Base-by-base conservation (phyloP, 2,113 vertebrate species). In the zebrafish (Danio rerio) region DNA sequence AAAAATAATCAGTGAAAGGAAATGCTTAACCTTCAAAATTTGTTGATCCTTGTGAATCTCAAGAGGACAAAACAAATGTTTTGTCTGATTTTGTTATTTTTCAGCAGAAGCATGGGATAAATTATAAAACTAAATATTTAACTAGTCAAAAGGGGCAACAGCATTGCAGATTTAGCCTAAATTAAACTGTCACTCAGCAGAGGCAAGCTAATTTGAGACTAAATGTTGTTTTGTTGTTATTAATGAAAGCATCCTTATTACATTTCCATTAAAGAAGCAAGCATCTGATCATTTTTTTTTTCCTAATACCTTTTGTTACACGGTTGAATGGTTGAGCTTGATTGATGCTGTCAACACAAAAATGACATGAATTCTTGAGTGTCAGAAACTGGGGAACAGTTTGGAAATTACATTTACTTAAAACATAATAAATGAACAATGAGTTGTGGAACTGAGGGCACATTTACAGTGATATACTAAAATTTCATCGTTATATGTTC, bases 251-350 rank as follows among this genome's bases (percentile, higher is more conserved):
- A 15, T 71, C 4, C 20, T 21, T 62, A 21, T 62, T 13, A 70
- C 21, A 21, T 50, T 15, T 21, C 10, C 66, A 9, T 11, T 11
- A 69, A 69, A 21, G 21, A 40, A 40, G 6, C 11, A 47, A 10
- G 43, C 8, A 1, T 4, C 45, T 16, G 15, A 42, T 66, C 6
- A 65, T 47, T 18, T 9, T 45, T 45, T 47, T 3, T 70, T n/a
- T n/a, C n/a, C n/a, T 13, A 13, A 18, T 69, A 20, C 11, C n/a
- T 70, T 70, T 70, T 5, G 68, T 70, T 7, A 11, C 18, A 50
- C 11, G 10, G n/a, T 70, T 70, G 43, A 70, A 12, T 70, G 68
- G 68, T 21, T 70, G 11, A 50, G 66, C 68, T 70, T 70, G 47
- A 15, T 70, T 43, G 20, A 50, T 70, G 18, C 7, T 70, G 68